phyloP scores from a whole-genome alignment of 2,113 vertebrate species.

The Takifugu flavidus region DNA sequence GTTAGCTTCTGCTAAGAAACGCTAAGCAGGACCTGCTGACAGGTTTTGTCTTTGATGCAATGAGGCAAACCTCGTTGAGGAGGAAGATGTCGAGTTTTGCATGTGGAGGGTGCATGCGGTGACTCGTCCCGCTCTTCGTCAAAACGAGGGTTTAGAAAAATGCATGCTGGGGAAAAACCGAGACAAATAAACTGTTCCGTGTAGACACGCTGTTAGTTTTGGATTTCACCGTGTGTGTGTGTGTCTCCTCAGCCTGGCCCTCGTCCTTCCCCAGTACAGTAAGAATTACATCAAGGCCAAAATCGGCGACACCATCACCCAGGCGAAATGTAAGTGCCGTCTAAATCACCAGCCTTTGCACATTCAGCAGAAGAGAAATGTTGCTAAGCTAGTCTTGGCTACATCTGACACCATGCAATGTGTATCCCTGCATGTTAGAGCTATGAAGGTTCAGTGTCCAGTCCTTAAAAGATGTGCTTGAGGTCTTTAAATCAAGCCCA shows the following conservation, averaged over 20 bases:
- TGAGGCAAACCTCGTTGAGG: not conserved
- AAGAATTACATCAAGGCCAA: slow-evolving; percentile 66
- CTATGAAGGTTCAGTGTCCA: no score
- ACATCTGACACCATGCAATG: no score
- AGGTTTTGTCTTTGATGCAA: not conserved
- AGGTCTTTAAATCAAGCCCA: no score
- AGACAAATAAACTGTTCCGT: not conserved
- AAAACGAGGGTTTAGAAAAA: no score
- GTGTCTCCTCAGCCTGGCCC: slow-evolving; percentile 58
- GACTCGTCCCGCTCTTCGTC: no score
- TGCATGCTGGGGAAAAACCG: not conserved
- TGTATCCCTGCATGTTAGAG: no score
- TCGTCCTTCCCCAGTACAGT: slow-evolving; percentile 74
- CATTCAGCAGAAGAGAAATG: slow-evolving; percentile 9
- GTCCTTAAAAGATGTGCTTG: no score
- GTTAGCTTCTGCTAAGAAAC: slow-evolving; percentile 5
- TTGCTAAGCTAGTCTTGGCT: slow-evolving; percentile 7
- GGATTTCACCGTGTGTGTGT: slow-evolving; percentile 6
- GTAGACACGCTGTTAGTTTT: not conserved
- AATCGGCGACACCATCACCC: slow-evolving; percentile 74
- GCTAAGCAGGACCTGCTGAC: slow-evolving; percentile 12
- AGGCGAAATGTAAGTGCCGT: slow-evolving; percentile 73
- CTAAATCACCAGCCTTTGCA: slow-evolving; percentile 1
- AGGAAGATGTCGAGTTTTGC: no score
- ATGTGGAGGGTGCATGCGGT: no score